Conservation (phyloP, 1,140 invertebrate genomes). For the Mylabris phalerata region DNA sequence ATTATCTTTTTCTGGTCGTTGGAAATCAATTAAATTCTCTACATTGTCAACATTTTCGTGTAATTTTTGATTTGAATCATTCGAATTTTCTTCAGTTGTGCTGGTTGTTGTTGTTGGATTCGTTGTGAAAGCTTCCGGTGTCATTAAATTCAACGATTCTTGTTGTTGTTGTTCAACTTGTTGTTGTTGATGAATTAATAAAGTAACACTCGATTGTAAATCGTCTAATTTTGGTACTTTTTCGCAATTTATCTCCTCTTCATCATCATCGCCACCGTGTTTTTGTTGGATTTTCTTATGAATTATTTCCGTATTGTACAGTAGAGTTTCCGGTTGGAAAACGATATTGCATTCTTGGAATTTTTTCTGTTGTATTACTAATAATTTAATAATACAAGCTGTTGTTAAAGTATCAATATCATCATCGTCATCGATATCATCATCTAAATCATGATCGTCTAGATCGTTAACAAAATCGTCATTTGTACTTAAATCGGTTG, state of each 20-base stretch:
- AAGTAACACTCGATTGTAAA: conserved; percentile 36
- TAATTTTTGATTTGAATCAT: neutral
- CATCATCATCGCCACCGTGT: neutral
- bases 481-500: conserved; percentile 18
- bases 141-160: conserved; percentile 62
- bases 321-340: conserved; percentile 53
- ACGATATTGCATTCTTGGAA: conserved; percentile 78
- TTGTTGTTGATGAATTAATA: conserved; percentile 36
- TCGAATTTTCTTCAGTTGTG: neutral
- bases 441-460: conserved; percentile 29
- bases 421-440: conserved; percentile 38
- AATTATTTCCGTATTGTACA: conserved; percentile 22
- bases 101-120: conserved; percentile 27
- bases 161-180: conserved; percentile 12
- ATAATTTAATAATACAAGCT: conserved; percentile 62
- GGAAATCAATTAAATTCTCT: conserved; percentile 32
- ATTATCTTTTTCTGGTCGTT: conserved; percentile 41
- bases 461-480: conserved; percentile 3
- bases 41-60: conserved; percentile 19
- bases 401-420: conserved; percentile 37
- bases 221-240: conserved; percentile 36
- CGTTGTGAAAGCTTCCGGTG: conserved; percentile 80
- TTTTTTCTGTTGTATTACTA: conserved; percentile 81
- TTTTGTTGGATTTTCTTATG: neutral
- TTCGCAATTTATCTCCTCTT: conserved; percentile 9